These are phyloP conservation scores for Oxyruncus cristatus DNA, from an alignment of 2,113 vertebrate species.

Conservation along the genomic window DNA sequence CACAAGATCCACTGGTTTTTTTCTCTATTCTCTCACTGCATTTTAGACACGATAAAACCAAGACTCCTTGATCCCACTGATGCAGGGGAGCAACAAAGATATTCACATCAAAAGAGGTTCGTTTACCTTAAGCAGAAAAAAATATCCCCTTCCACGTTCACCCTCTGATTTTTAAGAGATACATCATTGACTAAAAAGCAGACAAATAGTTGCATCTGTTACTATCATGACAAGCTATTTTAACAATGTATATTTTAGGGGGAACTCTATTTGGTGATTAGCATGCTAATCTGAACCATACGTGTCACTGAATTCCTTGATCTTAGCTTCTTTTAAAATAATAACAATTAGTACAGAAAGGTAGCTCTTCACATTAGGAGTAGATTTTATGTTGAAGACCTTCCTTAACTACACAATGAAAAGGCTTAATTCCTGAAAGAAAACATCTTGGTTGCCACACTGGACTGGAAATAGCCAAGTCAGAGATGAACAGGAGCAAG, in stretches of 20 bases:
- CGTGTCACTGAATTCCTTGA: neutral
- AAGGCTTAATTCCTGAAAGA: neutral
- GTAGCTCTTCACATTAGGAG: neutral
- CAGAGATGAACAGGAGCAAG: neutral
- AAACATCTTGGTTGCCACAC: neutral
- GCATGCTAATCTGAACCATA: neutral
- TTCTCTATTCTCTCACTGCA: neutral
- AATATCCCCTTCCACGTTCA: neutral
- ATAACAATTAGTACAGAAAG: neutral
- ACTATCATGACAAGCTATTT: neutral
- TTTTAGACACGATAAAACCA: neutral
- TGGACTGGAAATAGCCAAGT: neutral
- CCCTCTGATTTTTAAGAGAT: neutral
- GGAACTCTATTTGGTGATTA: neutral
- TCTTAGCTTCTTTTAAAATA: neutral
- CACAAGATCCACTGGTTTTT: neutral
- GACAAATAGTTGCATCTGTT: neutral
- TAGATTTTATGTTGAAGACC: neutral
- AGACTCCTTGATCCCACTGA: neutral
- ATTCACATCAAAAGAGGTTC: neutral
- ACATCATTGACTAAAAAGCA: neutral
- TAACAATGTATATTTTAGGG: neutral
- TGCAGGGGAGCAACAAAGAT: neutral
- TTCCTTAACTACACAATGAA: neutral
- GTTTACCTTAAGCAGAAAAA: neutral